Conservation (phyloP, 2,797 vertebrate species). For the Chelon labrosus region DNA sequence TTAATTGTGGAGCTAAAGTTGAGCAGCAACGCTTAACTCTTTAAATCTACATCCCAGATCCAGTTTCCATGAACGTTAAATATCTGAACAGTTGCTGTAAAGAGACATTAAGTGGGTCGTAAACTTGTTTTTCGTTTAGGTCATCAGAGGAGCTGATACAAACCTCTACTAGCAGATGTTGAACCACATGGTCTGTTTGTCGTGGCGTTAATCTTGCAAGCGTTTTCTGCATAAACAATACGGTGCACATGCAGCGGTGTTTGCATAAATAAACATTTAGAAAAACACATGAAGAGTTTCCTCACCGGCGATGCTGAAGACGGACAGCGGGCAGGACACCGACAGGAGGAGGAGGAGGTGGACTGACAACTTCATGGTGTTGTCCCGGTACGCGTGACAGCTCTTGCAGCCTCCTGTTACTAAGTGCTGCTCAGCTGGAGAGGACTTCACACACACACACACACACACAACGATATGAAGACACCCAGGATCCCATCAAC, state of each 20-base stretch:
- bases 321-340: conserved; percentile 42
- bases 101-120: neutral
- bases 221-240: neutral
- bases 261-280: no score
- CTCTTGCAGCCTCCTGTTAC: conserved; percentile 21
- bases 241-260: neutral
- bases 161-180: neutral
- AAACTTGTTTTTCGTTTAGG: conserved; percentile 1
- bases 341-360: conserved; percentile 57
- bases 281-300: conserved; percentile 13
- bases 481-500: conserved; percentile 35
- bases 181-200: neutral
- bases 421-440: conserved; percentile 3
- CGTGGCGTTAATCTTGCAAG: neutral
- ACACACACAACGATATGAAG: no score
- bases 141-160: conserved; percentile 20
- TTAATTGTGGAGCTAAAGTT: neutral
- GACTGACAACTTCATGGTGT: conserved; percentile 71
- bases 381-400: conserved; percentile 38
- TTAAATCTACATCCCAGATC: neutral
- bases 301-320: conserved; percentile 70
- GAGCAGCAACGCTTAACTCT: neutral
- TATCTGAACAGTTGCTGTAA: neutral
- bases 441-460: neutral
- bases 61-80: neutral